phyloP scores from a whole-genome alignment of 2,797 vertebrate species.

The Sebastolobus altivelis region DNA sequence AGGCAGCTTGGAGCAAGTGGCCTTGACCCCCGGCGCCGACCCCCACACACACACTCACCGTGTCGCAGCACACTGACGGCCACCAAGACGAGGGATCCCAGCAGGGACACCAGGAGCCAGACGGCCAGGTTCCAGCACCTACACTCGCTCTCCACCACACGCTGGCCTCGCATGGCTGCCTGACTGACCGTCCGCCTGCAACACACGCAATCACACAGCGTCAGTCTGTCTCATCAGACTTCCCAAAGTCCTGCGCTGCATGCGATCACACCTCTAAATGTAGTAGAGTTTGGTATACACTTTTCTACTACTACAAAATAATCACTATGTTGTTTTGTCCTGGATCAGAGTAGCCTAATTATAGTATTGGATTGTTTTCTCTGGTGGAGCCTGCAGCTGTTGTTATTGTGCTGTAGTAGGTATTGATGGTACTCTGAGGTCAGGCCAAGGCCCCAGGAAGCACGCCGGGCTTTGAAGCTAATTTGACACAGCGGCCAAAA shows the following conservation, averaged over 20 bases:
- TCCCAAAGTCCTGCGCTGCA: conserved; percentile 6
- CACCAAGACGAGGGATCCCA: conserved; percentile 82
- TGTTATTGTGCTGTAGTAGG: conserved; percentile 39
- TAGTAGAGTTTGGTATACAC: background rate
- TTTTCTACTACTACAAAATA: conserved; percentile 47
- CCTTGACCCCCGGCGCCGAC: background rate
- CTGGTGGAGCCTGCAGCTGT: conserved; percentile 59
- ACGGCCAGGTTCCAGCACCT: conserved; percentile 74
- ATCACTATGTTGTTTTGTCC: conserved; percentile 42
- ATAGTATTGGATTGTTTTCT: conserved; percentile 73
- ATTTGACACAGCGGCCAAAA: too few relatives aligned
- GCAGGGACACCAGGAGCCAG: conserved; percentile 76
- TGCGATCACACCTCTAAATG: background rate
- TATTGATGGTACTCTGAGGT: conserved; percentile 59
- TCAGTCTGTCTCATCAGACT: conserved; percentile 23
- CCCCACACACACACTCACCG: conserved; percentile 72
- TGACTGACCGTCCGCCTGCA: conserved; percentile 70
- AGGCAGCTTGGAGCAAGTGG: background rate
- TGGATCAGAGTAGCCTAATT: conserved; percentile 60
- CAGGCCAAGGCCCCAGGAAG: background rate
- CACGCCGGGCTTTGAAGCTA: too few relatives aligned
- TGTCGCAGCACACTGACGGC: conserved; percentile 75
- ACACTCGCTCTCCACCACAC: conserved; percentile 66
- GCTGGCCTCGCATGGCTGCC: conserved; percentile 83
- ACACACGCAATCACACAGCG: conserved; percentile 54